phyloP scores from a whole-genome alignment of 1,140 invertebrate genomes.

The Oncopodura yosiiana region DNA sequence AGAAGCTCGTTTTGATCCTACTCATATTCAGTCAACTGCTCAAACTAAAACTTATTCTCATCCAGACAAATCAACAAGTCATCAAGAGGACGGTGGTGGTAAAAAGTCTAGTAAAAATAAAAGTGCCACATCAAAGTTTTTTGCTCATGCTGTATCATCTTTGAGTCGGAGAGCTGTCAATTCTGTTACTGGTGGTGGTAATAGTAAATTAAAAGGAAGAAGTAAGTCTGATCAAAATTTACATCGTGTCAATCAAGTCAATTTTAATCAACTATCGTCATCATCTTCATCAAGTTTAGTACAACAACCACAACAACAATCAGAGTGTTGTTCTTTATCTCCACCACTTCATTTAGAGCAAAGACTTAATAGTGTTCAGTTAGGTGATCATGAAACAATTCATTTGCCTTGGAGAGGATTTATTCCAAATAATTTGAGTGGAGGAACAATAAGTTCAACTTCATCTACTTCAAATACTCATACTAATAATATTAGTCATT shows the following conservation, averaged over 20 bases:
- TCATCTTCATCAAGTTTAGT: no score
- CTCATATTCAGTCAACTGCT: constrained; percentile 37
- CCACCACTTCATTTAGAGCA: constrained; percentile 15
- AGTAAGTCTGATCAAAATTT: constrained; percentile 40
- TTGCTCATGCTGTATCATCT: constrained; percentile 26
- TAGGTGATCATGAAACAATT: constrained; percentile 34
- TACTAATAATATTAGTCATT: constrained; percentile 19
- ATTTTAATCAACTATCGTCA: no score
- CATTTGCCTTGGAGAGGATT: constrained; percentile 31
- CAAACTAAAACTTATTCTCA: constrained; percentile 37
- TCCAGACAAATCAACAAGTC: constrained; percentile 10
- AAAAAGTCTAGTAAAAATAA: constrained; percentile 11
- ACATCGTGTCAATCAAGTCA: constrained; percentile 32
- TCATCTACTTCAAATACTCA: constrained; percentile 29
- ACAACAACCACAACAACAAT: no score
- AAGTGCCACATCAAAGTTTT: constrained; percentile 15
- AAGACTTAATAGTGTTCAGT: constrained; percentile 33
- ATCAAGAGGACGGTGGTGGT: no score
- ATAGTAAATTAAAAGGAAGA: constrained; percentile 12
- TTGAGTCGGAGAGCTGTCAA: constrained; percentile 30
- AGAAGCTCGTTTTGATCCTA: constrained; percentile 33
- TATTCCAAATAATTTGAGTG: constrained; percentile 32
- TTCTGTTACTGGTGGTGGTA: constrained; percentile 10
- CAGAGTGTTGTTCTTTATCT: no score
- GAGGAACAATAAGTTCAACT: constrained; percentile 11